Base-by-base conservation (phyloP, 2,113 vertebrate genomes). In the Eolophus roseicapilla region DNA sequence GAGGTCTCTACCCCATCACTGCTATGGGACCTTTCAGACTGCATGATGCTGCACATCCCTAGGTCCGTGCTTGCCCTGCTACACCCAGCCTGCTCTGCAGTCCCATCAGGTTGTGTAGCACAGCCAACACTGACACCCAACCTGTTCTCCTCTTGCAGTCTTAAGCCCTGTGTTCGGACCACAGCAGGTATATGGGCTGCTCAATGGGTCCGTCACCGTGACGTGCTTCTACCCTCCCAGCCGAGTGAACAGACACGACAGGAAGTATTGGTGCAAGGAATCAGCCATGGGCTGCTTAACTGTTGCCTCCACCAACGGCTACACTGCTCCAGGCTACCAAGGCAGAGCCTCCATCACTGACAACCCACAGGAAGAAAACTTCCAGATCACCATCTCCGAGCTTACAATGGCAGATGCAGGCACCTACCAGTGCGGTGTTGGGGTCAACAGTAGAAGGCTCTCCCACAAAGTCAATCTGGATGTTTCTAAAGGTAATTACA, bases 231-330 rank as follows among this genome's bases (percentile, higher is more conserved):
- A 98, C 88, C 98, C 98, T 1, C 15, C 37, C 55, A 92, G 93
- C 1, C 21, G 37, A 0, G 89, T 96, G 52, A 98, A 98, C 88
- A 95, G 44, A 1, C 97, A 96, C 7, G 88, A 86, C 47, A 97
- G 98, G 12, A 98, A 98, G 20, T 98, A 97, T 39, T 98, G 97
- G 97, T 98, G 98, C 96, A 78, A 11, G 46, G 57, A 90, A 31
- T 46, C 52, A 2, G 7, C 59, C 59, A 18, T 1, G 0, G 5
- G 2, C 6, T 98, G 98, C 20, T 2, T 0, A 1, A 98, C 98
- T 6, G 0, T 97, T 2, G 18, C 96, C 73, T 95, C 98, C 57
- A 93, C 94, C 5, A 94, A 1, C 0, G 55, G 29, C 6, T 98
- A 52, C 19, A 2, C 71, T 5, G 59, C 83, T 1, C 2, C 53